phyloP scores from a whole-genome alignment of 1,140 invertebrate species.

The Cyclargus thomasi region DNA sequence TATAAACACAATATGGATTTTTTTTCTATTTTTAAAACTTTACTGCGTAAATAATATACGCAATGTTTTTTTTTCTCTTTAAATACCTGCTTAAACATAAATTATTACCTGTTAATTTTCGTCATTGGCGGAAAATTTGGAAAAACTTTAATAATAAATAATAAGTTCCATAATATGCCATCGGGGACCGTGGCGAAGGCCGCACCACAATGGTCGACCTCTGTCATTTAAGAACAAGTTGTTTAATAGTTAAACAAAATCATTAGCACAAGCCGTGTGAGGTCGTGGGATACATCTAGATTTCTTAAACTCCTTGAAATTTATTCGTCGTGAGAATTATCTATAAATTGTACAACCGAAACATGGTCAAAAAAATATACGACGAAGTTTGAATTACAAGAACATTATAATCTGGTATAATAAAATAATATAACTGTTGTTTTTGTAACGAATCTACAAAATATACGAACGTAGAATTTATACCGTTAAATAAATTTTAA shows the following conservation, averaged over 20 bases:
- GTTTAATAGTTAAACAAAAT: slow-evolving; percentile 9
- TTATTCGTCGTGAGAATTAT: background rate
- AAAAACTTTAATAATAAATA: background rate
- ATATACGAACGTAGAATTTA: too few relatives aligned
- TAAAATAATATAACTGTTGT: too few relatives aligned
- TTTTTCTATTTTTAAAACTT: too few relatives aligned
- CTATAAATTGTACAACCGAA: too few relatives aligned
- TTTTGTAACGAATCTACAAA: too few relatives aligned
- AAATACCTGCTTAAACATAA: background rate
- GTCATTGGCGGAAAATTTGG: background rate
- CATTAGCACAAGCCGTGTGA: background rate
- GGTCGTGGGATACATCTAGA: slow-evolving; percentile 14
- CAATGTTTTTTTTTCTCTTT: background rate
- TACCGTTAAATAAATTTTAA: too few relatives aligned
- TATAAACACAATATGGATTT: too few relatives aligned
- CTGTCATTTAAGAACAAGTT: slow-evolving; percentile 9
- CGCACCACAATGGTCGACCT: background rate
- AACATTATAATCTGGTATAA: too few relatives aligned
- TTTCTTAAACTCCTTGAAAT: slow-evolving; percentile 6
- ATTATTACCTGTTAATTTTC: background rate
- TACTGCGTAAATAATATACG: background rate
- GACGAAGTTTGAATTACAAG: background rate
- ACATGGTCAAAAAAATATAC: background rate
- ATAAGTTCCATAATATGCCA: background rate
- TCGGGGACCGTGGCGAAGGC: background rate